Percentiles rank a stretch among this genome's conserved stretches.
These are phyloP conservation scores for Cranoglanis bouderius DNA, from an alignment of 2,113 vertebrate genomes.

Conservation along the genomic window DNA sequence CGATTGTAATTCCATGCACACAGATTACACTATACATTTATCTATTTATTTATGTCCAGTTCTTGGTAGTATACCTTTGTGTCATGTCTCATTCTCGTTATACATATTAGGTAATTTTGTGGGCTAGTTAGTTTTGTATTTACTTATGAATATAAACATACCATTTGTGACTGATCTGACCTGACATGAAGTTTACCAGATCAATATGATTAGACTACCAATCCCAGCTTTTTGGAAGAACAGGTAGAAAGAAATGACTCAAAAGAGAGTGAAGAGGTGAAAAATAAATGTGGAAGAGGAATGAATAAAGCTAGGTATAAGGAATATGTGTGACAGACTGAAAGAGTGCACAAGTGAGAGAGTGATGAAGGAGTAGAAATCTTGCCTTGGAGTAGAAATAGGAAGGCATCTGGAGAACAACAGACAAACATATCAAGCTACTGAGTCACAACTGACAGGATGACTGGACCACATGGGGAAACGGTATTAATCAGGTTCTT, in stretches of 20 bases:
- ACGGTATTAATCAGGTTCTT: background rate
- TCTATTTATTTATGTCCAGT: background rate
- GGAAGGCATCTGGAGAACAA: conserved; percentile 77
- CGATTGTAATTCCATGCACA: background rate
- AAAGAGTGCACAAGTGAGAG: conserved; percentile 56
- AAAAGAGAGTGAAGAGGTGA: background rate
- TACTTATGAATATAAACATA: background rate
- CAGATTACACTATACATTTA: background rate
- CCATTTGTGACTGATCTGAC: background rate
- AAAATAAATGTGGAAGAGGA: conserved; percentile 11
- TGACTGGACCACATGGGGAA: background rate
- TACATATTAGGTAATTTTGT: background rate
- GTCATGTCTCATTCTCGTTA: background rate
- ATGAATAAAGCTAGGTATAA: background rate
- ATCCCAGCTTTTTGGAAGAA: background rate
- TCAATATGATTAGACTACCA: background rate
- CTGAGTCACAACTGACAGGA: conserved; percentile 18
- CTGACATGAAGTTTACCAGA: background rate
- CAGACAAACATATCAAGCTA: conserved; percentile 63
- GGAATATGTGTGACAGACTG: conserved; percentile 53
- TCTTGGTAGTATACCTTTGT: background rate
- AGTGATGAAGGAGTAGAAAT: conserved; percentile 60
- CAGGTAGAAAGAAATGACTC: background rate
- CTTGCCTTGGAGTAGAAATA: conserved; percentile 81
- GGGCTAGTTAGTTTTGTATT: background rate